These are phyloP conservation scores for Drosophila kuntzei DNA, from an alignment of 2,888 invertebrate genomes.

Conservation along the genomic window DNA sequence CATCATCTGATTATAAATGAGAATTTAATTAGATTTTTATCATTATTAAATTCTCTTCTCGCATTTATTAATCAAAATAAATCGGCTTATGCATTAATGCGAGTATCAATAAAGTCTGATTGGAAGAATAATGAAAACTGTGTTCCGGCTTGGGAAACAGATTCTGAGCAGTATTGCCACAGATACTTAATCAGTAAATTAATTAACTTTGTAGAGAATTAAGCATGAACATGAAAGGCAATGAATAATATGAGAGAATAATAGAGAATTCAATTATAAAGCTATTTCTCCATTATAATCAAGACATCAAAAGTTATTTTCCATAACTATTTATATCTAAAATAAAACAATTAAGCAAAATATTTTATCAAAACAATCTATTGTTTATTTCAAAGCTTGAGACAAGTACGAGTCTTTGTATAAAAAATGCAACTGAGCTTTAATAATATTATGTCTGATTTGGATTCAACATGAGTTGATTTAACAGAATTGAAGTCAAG, in stretches of 20 bases:
- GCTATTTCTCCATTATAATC: constrained; percentile 10
- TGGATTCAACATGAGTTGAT: constrained; percentile 22
- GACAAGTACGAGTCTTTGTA: constrained; percentile 4
- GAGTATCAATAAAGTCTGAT: background rate
- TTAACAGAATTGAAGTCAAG: constrained; percentile 14
- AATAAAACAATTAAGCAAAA: constrained; percentile 3
- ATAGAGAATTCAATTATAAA: constrained; percentile 1
- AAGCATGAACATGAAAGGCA: constrained; percentile 4
- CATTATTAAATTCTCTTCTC: constrained; percentile 1
- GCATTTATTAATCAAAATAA: constrained; percentile 9
- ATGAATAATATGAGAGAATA: background rate
- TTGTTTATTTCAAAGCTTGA: constrained; percentile 2
- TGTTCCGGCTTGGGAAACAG: constrained; percentile 1
- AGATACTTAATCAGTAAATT: constrained; percentile 6
- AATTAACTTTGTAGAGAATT: constrained; percentile 4
- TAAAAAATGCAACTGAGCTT: constrained; percentile 11
- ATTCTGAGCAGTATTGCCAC: background rate
- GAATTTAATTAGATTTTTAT: constrained; percentile 43
- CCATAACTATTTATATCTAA: background rate
- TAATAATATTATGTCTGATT: constrained; percentile 9
- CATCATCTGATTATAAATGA: constrained; percentile 29
- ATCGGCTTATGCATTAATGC: constrained; percentile 22
- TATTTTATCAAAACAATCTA: constrained; percentile 2
- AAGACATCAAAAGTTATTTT: constrained; percentile 5
- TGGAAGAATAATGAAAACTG: constrained; percentile 3